Percentiles rank a stretch among this genome's conserved stretches.
Evolutionary conservation across 2,888 invertebrate species (phyloP).

Genomic region (Apotomis betuletana): DNA sequence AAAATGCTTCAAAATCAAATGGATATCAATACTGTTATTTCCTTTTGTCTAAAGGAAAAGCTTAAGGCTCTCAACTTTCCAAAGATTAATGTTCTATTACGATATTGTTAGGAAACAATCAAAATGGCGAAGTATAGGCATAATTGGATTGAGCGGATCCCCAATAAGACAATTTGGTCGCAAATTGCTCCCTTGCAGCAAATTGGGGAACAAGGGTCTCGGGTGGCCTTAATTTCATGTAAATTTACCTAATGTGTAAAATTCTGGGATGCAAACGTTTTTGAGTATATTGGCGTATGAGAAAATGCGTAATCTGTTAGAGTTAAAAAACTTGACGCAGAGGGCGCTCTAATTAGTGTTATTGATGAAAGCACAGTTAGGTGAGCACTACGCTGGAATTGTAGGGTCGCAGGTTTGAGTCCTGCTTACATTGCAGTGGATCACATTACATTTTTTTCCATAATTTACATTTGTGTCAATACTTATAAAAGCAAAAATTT

Average conservation of each 20-base stretch:
- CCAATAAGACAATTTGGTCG: conserved; percentile 62
- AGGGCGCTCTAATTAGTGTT: no score
- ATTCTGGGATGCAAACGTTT: conserved; percentile 18
- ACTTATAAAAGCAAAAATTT: no score
- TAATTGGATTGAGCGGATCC: conserved; percentile 37
- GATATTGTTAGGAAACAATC: conserved; percentile 39
- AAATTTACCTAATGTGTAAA: conserved; percentile 45
- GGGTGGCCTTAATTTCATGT: conserved; percentile 55
- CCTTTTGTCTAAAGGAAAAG: not conserved
- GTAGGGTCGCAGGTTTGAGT: no score
- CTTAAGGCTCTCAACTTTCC: conserved; percentile 20
- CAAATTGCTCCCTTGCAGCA: conserved; percentile 66
- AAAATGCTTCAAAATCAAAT: no score
- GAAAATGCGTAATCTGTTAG: no score
- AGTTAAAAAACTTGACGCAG: no score
- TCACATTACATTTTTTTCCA: no score
- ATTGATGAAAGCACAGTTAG: no score
- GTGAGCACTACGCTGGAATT: no score
- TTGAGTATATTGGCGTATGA: not conserved
- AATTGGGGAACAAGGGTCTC: conserved; percentile 60
- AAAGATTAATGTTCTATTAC: conserved; percentile 31
- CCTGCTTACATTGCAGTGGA: no score
- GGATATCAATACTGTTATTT: no score
- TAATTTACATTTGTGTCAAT: no score
- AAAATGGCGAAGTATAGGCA: conserved; percentile 37